Conservation (phyloP, 2,888 invertebrate species). For the Cephus rjabovi region DNA sequence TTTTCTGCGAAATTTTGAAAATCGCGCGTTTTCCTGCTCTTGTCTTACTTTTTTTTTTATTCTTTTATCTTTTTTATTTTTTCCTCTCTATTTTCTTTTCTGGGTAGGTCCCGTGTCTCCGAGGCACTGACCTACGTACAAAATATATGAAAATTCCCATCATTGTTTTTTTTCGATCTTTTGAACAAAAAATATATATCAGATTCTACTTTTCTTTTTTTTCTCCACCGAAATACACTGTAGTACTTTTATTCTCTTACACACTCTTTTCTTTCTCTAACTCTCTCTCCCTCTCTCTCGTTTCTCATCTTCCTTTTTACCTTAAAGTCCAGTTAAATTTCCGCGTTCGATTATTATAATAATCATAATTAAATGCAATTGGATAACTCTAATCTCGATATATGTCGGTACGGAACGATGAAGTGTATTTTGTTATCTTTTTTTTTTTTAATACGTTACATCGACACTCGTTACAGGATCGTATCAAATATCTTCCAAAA, state of each 20-base stretch:
- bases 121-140: neutral
- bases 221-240: no score
- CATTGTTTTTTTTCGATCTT: no score
- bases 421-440: slow-evolving; percentile 20
- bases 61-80: neutral
- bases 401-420: slow-evolving; percentile 34
- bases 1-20: neutral
- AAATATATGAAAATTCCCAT: neutral
- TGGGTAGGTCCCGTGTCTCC: neutral
- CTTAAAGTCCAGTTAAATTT: slow-evolving; percentile 19
- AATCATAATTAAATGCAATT: slow-evolving; percentile 12
- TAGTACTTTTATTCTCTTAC: no score
- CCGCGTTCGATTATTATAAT: neutral
- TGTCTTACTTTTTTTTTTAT: no score
- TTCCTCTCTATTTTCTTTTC: neutral
- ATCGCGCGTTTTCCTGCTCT: no score
- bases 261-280: slow-evolving; percentile 11
- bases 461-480: slow-evolving; percentile 35
- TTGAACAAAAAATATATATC: no score
- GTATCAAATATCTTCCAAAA: slow-evolving; percentile 54
- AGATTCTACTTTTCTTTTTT: no score
- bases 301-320: slow-evolving; percentile 13
- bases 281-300: slow-evolving; percentile 10
- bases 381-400: slow-evolving; percentile 27
- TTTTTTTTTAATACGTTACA: neutral